Evolutionary conservation across 2,113 vertebrate species (phyloP).

Genomic region (Labeo rohita): DNA sequence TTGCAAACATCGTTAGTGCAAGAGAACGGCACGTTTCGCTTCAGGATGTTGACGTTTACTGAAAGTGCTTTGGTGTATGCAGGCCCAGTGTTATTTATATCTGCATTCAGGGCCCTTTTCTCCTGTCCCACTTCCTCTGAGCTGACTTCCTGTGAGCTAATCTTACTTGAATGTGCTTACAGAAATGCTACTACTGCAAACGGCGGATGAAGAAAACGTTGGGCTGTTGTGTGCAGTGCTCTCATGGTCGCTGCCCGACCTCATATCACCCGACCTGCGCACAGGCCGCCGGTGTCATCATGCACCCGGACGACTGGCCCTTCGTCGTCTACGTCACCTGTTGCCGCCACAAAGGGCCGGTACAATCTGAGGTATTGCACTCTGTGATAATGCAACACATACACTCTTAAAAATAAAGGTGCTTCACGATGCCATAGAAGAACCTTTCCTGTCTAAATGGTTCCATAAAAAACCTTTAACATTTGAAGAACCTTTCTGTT

Average conservation of each 20-base stretch:
- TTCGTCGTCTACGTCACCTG: conserved; percentile 97
- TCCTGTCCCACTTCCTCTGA: neutral
- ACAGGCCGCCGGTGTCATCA: conserved; percentile 93
- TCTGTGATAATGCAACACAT: conserved; percentile 2
- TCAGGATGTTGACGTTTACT: neutral
- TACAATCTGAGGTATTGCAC: conserved; percentile 84
- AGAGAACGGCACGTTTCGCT: neutral
- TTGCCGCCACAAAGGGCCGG: conserved; percentile 90
- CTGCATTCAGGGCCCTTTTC: neutral
- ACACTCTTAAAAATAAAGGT: too few relatives aligned
- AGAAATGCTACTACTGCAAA: conserved; percentile 98
- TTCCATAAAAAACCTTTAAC: too few relatives aligned
- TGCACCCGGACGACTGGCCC: conserved; percentile 97
- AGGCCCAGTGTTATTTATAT: neutral
- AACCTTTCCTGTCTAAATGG: too few relatives aligned
- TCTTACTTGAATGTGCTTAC: conserved; percentile 1
- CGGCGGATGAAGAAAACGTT: conserved; percentile 92
- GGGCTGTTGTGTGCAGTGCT: conserved; percentile 96
- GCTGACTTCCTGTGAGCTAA: neutral
- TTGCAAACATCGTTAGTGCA: too few relatives aligned
- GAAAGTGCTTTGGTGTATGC: neutral
- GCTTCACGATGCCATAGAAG: too few relatives aligned
- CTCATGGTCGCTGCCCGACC: conserved; percentile 94
- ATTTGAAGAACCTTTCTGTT: too few relatives aligned
- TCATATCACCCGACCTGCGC: conserved; percentile 97